Conservation (phyloP, 1,140 invertebrate species). For the Popillia japonica region DNA sequence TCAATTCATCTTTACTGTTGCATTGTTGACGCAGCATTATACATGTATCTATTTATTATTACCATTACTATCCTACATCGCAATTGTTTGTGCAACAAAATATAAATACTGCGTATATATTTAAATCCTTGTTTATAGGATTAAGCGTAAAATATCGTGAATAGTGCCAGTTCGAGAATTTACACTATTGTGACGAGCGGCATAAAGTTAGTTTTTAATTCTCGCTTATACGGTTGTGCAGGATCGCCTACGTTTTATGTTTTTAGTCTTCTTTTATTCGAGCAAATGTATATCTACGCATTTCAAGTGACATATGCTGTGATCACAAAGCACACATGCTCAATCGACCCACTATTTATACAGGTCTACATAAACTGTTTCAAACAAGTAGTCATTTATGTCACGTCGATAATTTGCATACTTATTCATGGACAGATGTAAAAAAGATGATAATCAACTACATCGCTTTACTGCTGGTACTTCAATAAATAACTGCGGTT, state of each 20-base stretch:
- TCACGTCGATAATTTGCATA: constrained; percentile 31
- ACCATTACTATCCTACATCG: neutral
- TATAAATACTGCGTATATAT: neutral
- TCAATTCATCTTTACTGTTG: no score
- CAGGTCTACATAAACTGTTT: constrained; percentile 17
- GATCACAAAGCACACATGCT: constrained; percentile 19
- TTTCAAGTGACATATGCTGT: constrained; percentile 12
- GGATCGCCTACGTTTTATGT: neutral
- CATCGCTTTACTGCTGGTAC: constrained; percentile 2
- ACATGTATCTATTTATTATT: no score
- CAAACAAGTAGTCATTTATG: constrained; percentile 31
- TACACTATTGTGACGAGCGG: constrained; percentile 22
- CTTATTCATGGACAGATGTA: constrained; percentile 9
- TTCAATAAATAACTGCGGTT: constrained; percentile 19
- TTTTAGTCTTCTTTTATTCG: neutral
- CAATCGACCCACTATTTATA: constrained; percentile 29
- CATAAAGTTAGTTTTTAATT: constrained; percentile 25
- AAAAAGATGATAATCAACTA: constrained; percentile 27
- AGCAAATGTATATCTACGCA: constrained; percentile 8
- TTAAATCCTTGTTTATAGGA: neutral
- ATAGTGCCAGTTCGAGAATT: neutral
- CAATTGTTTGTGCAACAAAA: neutral
- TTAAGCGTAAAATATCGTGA: neutral
- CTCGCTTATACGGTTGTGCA: neutral
- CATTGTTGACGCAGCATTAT: no score